A percentile compares a stretch with the other conserved stretches of the same genome.
These are phyloP conservation scores for Micronisus gabar DNA, from an alignment of 2,113 vertebrate species.

Conservation along the genomic window DNA sequence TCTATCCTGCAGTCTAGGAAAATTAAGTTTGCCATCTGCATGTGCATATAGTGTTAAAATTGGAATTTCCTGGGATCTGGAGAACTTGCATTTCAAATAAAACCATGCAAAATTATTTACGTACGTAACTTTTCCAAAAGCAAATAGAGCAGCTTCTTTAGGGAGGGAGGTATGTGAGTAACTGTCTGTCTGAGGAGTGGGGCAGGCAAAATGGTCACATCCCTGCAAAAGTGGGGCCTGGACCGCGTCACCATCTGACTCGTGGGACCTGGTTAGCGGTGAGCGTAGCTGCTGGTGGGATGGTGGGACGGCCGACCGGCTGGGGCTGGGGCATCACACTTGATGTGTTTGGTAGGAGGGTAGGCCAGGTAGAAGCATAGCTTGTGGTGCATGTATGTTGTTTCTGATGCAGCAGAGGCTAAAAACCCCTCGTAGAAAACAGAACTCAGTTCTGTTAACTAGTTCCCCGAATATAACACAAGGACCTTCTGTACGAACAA, in stretches of 20 bases:
- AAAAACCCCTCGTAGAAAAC: not conserved
- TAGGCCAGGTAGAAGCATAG: not conserved
- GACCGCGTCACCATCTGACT: not conserved
- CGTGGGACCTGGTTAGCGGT: accelerated
- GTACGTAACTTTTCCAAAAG: not conserved
- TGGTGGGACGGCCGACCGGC: not conserved
- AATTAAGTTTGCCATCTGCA: not conserved
- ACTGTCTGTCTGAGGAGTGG: not conserved
- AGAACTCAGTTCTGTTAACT: not conserved
- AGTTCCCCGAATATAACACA: not conserved
- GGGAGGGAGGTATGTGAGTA: not conserved
- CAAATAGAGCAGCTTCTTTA: not conserved
- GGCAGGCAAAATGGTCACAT: not conserved
- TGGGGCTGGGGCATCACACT: not conserved
- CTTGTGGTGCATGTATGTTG: not conserved
- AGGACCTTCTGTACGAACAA: not conserved
- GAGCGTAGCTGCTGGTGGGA: not conserved
- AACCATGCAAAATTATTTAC: not conserved
- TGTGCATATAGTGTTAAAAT: not conserved
- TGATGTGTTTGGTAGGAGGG: not conserved
- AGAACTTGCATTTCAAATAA: not conserved
- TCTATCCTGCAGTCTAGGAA: not conserved
- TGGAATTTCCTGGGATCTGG: not conserved
- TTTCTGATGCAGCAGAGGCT: not conserved
- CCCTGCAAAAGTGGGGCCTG: not conserved